phyloP scores from a whole-genome alignment of 2,113 vertebrate genomes.

The Oplegnathus fasciatus region DNA sequence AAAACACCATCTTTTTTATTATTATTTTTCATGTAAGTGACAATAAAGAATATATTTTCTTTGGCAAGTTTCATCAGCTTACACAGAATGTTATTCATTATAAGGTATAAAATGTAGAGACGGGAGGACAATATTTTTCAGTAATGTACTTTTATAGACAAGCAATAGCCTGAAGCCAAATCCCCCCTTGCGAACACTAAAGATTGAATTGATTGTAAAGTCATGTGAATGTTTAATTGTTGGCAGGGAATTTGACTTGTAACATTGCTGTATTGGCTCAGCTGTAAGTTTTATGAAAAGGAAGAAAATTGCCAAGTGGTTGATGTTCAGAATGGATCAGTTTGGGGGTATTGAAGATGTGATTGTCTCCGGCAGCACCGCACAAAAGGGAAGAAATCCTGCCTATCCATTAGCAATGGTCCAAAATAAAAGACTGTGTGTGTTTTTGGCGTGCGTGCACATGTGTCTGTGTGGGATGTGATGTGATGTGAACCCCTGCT shows the following conservation, averaged over 20 bases:
- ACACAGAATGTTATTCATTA: not conserved
- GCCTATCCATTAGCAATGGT: constrained; percentile 36
- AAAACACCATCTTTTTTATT: not conserved
- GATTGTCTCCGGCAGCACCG: constrained; percentile 31
- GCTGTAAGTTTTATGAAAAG: constrained; percentile 32
- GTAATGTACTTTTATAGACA: constrained; percentile 5
- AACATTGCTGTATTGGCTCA: not conserved
- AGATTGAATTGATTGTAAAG: constrained; percentile 27
- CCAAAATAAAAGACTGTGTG: constrained; percentile 10
- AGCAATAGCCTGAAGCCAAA: constrained; percentile 26
- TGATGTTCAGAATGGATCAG: constrained; percentile 30
- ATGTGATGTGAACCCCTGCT: constrained; percentile 58
- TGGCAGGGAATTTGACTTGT: constrained; percentile 31
- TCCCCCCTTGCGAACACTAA: not conserved
- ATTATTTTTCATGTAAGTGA: not conserved
- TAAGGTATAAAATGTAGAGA: not conserved
- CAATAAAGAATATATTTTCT: not conserved
- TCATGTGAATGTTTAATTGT: constrained; percentile 29
- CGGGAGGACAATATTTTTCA: not conserved
- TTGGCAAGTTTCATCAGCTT: not conserved
- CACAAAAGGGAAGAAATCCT: constrained; percentile 34
- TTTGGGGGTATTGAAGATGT: constrained; percentile 39
- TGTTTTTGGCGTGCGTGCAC: not conserved
- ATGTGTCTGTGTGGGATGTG: constrained; percentile 36
- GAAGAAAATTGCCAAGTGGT: constrained; percentile 9